Percentiles rank a stretch among this genome's conserved stretches.
phyloP scores from a whole-genome alignment of 2,888 invertebrate species.

The Fragum fragum region DNA sequence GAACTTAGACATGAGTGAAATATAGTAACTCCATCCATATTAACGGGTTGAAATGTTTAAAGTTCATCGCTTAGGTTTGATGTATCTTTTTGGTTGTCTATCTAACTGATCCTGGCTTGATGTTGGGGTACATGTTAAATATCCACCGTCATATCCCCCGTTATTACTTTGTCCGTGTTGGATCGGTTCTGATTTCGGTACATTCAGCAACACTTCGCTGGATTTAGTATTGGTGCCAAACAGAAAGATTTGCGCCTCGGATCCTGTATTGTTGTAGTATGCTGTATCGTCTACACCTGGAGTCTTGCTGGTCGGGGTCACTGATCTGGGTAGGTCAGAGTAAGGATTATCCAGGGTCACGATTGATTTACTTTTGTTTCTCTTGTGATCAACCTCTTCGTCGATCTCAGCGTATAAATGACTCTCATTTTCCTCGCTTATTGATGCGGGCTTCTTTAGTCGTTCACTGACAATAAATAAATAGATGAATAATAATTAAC shows the following conservation, averaged over 20 bases:
- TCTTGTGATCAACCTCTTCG: background rate
- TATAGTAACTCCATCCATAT: no score
- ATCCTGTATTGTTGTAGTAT: background rate
- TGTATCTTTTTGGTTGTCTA: constrained; percentile 4
- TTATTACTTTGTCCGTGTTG: background rate
- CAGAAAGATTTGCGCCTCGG: background rate
- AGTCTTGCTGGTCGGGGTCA: background rate
- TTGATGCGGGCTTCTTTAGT: background rate
- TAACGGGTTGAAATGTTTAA: no score
- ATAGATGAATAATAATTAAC: no score
- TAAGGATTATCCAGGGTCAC: constrained; percentile 18
- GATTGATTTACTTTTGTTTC: constrained; percentile 10
- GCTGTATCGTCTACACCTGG: background rate
- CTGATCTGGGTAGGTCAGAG: constrained; percentile 16
- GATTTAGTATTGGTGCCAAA: background rate
- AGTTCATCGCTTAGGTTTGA: background rate
- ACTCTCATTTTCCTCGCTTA: background rate
- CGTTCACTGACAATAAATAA: background rate
- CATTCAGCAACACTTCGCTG: background rate
- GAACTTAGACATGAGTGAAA: no score
- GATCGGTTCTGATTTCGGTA: background rate
- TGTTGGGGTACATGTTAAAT: constrained; percentile 8
- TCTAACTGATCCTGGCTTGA: background rate
- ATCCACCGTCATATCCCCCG: background rate
- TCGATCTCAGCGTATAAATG: constrained; percentile 20